Evolutionary conservation across 2,113 vertebrate genomes (phyloP), one percentile per base, ranked within the genome.

Genomic region (Bambusicola thoracicus): DNA sequence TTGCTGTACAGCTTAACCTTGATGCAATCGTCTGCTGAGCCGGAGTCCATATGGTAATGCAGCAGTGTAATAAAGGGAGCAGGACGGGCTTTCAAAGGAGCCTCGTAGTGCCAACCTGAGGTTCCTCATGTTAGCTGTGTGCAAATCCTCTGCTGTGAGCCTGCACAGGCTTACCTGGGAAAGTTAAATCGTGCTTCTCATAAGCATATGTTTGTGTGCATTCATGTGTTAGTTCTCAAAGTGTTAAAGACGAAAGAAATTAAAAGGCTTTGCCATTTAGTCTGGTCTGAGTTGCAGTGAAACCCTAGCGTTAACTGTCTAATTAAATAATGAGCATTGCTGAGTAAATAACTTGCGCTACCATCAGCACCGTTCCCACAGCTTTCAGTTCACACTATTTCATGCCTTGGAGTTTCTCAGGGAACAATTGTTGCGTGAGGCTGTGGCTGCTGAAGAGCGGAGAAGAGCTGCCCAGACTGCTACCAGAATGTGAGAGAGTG

Each of bases 271-370:
- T 30, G 79, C 30, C 13, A 1, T 69, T 87, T 38, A 59, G 74
- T 82, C 82, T 94, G 82, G 40, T 70, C 56, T 78, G 88, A 90
- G 63, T 89, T 89, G 68, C 29, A 63, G 63, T 62, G 84, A 73
- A 76, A 66, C 38, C 49, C 36, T 12, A 40, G 3, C 36, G 22
- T 79, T 62, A 86, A 79, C 66, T 55, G 49, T n/a, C 72, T 72
- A 61, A 83, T 67, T 55, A 72, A 51, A 51, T 73, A 67, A 89
- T 80, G 59, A 91, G 13, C 38, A 9, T 51, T 89, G 72, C 79
- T 2, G 8, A 76, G 85, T 29, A 36, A 93, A 41, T 40, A 58
- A 70, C 78, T 73, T 2, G 25, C 10, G 0, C 87, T 85, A 69
- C 84, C 59, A 2, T 94, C 86, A 92, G 95, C 34, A 0, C 81